A percentile compares a stretch with the other conserved stretches of the same genome.
Evolutionary conservation across 1,140 invertebrate genomes (phyloP).

Genomic region (Sitobion miscanthi): DNA sequence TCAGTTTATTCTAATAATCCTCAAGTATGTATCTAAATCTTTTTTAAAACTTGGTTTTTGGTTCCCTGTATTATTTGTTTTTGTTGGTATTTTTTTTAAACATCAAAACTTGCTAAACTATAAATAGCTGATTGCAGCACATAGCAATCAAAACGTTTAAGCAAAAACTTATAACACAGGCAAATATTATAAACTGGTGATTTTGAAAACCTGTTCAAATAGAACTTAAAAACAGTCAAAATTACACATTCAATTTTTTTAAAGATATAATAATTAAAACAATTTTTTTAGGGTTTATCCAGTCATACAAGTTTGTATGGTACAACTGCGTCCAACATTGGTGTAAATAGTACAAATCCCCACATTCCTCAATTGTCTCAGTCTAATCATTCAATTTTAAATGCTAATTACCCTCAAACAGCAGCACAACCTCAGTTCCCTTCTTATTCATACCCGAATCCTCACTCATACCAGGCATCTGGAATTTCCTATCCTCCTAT

Average conservation of each 20-base stretch:
- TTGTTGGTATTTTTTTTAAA: background rate
- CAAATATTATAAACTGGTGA: background rate
- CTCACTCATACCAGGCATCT: slow-evolving; percentile 50
- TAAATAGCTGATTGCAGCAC: background rate
- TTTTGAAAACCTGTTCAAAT: background rate
- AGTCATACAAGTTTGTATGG: slow-evolving; percentile 51
- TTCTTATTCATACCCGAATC: slow-evolving; percentile 42
- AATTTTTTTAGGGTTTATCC: slow-evolving; percentile 23
- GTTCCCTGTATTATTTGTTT: background rate
- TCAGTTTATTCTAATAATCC: slow-evolving; percentile 56
- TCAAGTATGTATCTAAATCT: slow-evolving; percentile 29
- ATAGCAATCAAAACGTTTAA: background rate
- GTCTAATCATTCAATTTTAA: slow-evolving; percentile 50
- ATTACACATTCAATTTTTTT: background rate
- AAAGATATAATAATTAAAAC: background rate
- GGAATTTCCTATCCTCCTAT: slow-evolving; percentile 50
- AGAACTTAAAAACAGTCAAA: background rate
- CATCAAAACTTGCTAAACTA: background rate
- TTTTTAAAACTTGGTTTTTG: background rate
- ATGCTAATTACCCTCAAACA: slow-evolving; percentile 53
- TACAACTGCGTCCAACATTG: slow-evolving; percentile 40
- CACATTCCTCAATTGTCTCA: slow-evolving; percentile 55
- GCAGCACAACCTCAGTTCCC: slow-evolving; percentile 24
- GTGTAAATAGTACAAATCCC: slow-evolving; percentile 40
- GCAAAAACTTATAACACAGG: background rate